A percentile compares a stretch with the other conserved stretches of the same genome.
These are phyloP conservation scores for Megamerina dolium DNA, from an alignment of 2,888 invertebrate genomes.

Conservation along the genomic window DNA sequence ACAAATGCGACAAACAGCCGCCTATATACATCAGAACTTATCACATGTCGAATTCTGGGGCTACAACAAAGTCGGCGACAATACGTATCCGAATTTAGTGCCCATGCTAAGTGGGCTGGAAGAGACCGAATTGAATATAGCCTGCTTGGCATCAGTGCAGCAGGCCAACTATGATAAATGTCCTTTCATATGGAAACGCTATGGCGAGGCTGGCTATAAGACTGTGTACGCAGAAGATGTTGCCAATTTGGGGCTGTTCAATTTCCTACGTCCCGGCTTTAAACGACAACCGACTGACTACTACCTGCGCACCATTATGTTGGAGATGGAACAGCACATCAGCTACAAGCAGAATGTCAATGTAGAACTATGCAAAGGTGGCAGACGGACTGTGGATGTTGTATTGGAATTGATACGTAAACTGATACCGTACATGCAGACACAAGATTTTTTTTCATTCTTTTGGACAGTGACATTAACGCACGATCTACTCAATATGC, in stretches of 20 bases:
- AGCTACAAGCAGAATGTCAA: constrained; percentile 53
- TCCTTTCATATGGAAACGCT: constrained; percentile 79
- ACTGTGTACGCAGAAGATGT: constrained; percentile 83
- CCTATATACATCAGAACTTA: constrained; percentile 52
- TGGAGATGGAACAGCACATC: constrained; percentile 61
- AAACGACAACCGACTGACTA: constrained; percentile 75
- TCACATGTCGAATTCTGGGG: constrained; percentile 69
- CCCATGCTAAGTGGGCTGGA: constrained; percentile 71
- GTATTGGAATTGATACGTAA: constrained; percentile 66
- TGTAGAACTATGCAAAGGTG: constrained; percentile 39
- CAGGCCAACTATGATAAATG: constrained; percentile 67
- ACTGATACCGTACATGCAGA: constrained; percentile 56
- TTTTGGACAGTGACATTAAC: constrained; percentile 79
- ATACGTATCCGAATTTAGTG: constrained; percentile 85
- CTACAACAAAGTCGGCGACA: constrained; percentile 90
- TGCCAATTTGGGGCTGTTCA: constrained; percentile 71
- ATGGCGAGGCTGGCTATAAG: constrained; percentile 62
- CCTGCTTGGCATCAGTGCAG: constrained; percentile 54
- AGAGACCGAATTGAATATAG: constrained; percentile 58
- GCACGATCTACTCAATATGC: constrained; percentile 78
- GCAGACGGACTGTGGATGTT: constrained; percentile 59
- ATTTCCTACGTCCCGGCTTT: constrained; percentile 73
- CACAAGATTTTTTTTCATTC: constrained; percentile 68
- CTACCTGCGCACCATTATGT: constrained; percentile 69
- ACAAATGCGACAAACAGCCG: constrained; percentile 69